Conservation (phyloP, 2,797 vertebrate species). For the Euphonia xanthogaster region DNA sequence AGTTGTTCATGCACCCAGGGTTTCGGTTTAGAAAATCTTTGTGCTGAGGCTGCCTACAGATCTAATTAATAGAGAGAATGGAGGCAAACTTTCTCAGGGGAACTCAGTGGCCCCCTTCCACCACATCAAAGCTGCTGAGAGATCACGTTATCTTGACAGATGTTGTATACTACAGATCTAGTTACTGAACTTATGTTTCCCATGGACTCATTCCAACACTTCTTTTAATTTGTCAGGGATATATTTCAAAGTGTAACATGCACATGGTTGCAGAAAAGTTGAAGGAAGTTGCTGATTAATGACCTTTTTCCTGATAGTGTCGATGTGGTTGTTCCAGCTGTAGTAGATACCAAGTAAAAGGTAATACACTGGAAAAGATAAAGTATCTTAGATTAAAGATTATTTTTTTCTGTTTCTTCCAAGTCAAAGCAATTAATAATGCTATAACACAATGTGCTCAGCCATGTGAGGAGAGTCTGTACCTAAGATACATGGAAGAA, state of each 20-base stretch:
- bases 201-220: slow-evolving; percentile 35
- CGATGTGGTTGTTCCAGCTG: not conserved
- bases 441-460: not conserved
- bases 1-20: not conserved
- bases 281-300: slow-evolving; percentile 38
- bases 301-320: not conserved
- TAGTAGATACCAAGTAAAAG: not conserved
- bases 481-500: not conserved
- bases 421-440: not conserved
- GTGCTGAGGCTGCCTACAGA: not conserved
- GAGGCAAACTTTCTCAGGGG: not conserved
- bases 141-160: slow-evolving; percentile 18
- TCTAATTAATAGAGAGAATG: not conserved
- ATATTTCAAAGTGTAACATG: slow-evolving; percentile 10
- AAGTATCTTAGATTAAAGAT: not conserved
- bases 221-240: slow-evolving; percentile 13
- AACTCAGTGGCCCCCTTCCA: not conserved
- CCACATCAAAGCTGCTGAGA: slow-evolving; percentile 4
- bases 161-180: slow-evolving; percentile 13
- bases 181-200: slow-evolving; percentile 38
- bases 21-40: not conserved
- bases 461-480: not conserved
- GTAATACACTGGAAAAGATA: not conserved
- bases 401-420: not conserved
- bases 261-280: slow-evolving; percentile 22